Evolutionary conservation across 2,888 invertebrate genomes (phyloP).

Genomic region (Dolichopus griseipennis): DNA sequence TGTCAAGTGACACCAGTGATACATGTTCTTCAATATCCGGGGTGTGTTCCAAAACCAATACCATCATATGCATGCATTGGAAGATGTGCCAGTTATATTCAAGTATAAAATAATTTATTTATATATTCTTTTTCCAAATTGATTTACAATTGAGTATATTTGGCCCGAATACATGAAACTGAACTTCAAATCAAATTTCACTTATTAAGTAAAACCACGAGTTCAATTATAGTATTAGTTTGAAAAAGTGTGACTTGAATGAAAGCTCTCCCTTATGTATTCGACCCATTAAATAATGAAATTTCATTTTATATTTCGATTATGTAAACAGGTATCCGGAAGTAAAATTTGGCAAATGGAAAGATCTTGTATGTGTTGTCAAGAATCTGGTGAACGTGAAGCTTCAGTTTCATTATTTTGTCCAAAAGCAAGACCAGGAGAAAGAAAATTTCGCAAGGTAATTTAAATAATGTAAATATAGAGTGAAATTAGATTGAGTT

Average conservation of each 20-base stretch:
- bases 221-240: no score
- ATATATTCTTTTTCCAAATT: no score
- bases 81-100: conserved; percentile 82
- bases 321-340: conserved; percentile 67
- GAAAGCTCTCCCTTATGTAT: background rate
- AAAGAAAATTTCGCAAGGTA: conserved; percentile 76
- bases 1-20: conserved; percentile 88
- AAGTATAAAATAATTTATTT: conserved; percentile 49
- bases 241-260: no score
- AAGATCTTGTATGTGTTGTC: conserved; percentile 89
- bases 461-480: background rate
- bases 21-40: conserved; percentile 82
- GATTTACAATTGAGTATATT: no score
- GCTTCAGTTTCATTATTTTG: conserved; percentile 81
- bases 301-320: conserved; percentile 13
- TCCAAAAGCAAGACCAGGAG: conserved; percentile 79
- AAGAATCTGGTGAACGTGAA: conserved; percentile 86
- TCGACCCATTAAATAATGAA: background rate
- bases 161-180: no score
- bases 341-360: conserved; percentile 97
- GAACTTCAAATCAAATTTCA: no score
- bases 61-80: conserved; percentile 90
- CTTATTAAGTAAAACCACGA: no score
- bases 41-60: conserved; percentile 86
- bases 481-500: no score